Conservation (phyloP, 2,797 vertebrate species). For the Molossus alvarezi region DNA sequence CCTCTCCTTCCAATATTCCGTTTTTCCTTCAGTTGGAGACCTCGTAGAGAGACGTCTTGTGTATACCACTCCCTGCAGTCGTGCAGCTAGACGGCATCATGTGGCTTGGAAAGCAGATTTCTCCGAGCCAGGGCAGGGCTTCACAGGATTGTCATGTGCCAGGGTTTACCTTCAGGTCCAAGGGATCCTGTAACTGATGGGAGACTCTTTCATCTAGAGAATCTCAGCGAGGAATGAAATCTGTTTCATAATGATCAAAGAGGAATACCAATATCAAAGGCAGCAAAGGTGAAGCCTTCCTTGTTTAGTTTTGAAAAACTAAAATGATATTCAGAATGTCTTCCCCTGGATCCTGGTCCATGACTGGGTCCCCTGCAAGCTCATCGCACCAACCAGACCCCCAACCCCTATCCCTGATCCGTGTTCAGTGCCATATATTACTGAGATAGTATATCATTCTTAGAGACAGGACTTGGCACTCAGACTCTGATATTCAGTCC, state of each 20-base stretch:
- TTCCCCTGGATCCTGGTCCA: not conserved
- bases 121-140: not conserved
- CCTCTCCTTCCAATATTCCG: not conserved
- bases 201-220: not conserved
- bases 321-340: not conserved
- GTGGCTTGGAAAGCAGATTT: not conserved
- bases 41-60: not conserved
- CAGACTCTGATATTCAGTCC: not conserved
- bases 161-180: not conserved
- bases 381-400: not conserved
- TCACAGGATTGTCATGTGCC: not conserved
- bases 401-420: not conserved
- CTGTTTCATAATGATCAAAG: not conserved
- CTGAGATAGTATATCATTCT: not conserved
- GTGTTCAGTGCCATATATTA: not conserved
- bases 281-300: not conserved
- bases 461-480: not conserved
- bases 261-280: conserved; percentile 11
- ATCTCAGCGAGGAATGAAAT: not conserved
- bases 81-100: not conserved
- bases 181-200: not conserved
- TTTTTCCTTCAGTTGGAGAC: not conserved
- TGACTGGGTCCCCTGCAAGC: not conserved
- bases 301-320: conserved; percentile 11
- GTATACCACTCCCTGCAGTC: not conserved